Conservation (phyloP, 2,797 vertebrate species). For the Gymnodraco acuticeps region DNA sequence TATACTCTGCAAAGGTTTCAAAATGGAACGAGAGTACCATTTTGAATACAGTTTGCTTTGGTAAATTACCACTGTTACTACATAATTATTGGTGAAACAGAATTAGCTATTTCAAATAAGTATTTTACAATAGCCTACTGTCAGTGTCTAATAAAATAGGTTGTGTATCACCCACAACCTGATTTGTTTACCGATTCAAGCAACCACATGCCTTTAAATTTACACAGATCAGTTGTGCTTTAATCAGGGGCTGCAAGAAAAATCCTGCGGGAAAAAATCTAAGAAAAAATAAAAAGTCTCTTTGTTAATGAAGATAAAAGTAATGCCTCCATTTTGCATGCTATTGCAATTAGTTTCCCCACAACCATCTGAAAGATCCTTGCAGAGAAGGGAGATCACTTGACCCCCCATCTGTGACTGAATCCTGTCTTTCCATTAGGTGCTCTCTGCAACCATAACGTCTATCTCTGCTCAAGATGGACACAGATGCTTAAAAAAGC, state of each 20-base stretch:
- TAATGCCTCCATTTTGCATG: constrained; percentile 83
- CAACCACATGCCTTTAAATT: constrained; percentile 53
- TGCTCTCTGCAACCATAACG: constrained; percentile 70
- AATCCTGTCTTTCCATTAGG: constrained; percentile 73
- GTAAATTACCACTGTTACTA: neutral
- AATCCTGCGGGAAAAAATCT: constrained; percentile 50
- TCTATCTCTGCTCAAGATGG: constrained; percentile 66
- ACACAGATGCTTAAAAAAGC: constrained; percentile 76
- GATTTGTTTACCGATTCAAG: constrained; percentile 33
- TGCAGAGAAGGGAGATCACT: constrained; percentile 80
- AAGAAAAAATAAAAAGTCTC: constrained; percentile 77
- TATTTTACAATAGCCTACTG: neutral
- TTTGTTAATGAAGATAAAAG: constrained; percentile 85
- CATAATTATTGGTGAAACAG: neutral
- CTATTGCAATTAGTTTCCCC: constrained; percentile 84
- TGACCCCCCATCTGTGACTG: constrained; percentile 78
- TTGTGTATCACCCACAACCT: constrained; percentile 18
- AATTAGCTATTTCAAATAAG: neutral
- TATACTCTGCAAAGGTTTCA: neutral
- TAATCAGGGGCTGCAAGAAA: constrained; percentile 64
- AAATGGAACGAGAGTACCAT: neutral
- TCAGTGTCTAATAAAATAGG: neutral
- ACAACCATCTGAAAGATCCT: constrained; percentile 75
- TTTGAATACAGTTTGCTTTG: constrained; percentile 3
- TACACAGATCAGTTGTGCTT: constrained; percentile 51